A percentile compares a stretch with the other conserved stretches of the same genome.
phyloP scores from a whole-genome alignment of 1,140 invertebrate genomes.

The Phocides pigmalion region DNA sequence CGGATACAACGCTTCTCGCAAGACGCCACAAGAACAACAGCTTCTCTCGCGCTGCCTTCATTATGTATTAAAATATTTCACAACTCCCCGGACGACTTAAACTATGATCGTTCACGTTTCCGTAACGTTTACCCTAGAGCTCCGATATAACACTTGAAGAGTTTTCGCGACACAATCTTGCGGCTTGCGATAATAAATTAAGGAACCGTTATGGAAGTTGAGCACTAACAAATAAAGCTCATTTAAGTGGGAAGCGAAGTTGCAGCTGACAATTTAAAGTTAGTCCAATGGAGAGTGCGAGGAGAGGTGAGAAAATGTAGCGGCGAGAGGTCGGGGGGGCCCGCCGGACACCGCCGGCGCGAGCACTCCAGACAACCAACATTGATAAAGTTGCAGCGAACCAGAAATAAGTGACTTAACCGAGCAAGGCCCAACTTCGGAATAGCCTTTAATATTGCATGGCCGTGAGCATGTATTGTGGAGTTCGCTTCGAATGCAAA shows the following conservation, averaged over 20 bases:
- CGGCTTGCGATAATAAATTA: constrained; percentile 40
- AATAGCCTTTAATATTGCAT: constrained; percentile 58
- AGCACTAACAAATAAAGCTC: constrained; percentile 66
- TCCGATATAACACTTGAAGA: constrained; percentile 19
- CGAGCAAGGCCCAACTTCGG: constrained; percentile 48
- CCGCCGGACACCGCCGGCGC: constrained; percentile 44
- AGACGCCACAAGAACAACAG: constrained; percentile 36
- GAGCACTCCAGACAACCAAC: constrained; percentile 44
- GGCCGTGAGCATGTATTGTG: constrained; percentile 38
- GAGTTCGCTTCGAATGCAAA: constrained; percentile 37
- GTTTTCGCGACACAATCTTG: constrained; percentile 25
- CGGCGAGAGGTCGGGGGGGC: constrained; percentile 37
- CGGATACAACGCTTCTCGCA: constrained; percentile 29
- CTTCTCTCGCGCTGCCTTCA: constrained; percentile 40
- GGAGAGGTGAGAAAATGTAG: constrained; percentile 65
- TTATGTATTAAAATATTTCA: constrained; percentile 61
- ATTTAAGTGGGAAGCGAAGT: constrained; percentile 64
- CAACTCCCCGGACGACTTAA: constrained; percentile 43
- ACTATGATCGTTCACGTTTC: constrained; percentile 37
- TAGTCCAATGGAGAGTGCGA: constrained; percentile 51
- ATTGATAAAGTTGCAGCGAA: constrained; percentile 68
- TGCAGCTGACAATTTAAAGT: constrained; percentile 77
- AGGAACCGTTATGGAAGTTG: constrained; percentile 46
- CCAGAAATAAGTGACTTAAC: constrained; percentile 63
- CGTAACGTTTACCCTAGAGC: constrained; percentile 25